These are phyloP conservation scores for Paratrypauchen microcephalus DNA, from an alignment of 2,797 vertebrate genomes.

Conservation along the genomic window DNA sequence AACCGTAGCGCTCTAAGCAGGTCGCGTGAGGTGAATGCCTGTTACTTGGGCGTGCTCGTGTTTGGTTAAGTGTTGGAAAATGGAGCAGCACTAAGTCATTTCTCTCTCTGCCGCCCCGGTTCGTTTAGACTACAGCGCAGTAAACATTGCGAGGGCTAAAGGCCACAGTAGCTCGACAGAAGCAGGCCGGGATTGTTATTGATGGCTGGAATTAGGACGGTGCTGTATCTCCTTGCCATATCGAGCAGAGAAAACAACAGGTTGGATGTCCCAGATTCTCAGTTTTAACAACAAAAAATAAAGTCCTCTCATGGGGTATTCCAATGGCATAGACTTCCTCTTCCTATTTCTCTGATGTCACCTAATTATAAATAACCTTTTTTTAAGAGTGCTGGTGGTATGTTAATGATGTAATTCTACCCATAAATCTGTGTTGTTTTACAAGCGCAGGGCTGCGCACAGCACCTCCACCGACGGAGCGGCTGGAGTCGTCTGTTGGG, in stretches of 20 bases:
- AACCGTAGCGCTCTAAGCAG: neutral
- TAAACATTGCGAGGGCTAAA: conserved; percentile 36
- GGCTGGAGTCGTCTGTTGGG: conserved; percentile 34
- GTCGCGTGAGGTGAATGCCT: neutral
- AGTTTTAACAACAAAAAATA: conserved; percentile 11
- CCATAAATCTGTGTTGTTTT: conserved; percentile 73
- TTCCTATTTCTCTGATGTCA: conserved; percentile 69
- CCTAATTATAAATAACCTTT: conserved; percentile 79
- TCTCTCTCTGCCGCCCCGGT: conserved; percentile 4
- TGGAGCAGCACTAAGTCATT: conserved; percentile 25
- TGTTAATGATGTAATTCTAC: conserved; percentile 78
- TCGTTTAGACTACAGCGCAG: conserved; percentile 20
- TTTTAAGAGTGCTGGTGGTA: conserved; percentile 72
- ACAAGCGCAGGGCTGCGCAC: conserved; percentile 54
- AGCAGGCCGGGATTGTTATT: conserved; percentile 55
- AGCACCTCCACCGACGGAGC: conserved; percentile 38
- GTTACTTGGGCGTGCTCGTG: neutral
- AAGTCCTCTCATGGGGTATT: conserved; percentile 53
- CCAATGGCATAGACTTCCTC: conserved; percentile 46
- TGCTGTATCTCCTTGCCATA: conserved; percentile 40
- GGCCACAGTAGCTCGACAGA: conserved; percentile 50
- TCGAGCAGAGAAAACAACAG: conserved; percentile 60
- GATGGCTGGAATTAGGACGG: conserved; percentile 66
- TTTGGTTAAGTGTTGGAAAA: conserved; percentile 26
- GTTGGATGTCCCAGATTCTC: conserved; percentile 30